A percentile compares a stretch with the other conserved stretches of the same genome.
Evolutionary conservation across 35 echinoderm and acorn worm genomes (phyloP).

Genomic region (Heliocidaris tuberculata): DNA sequence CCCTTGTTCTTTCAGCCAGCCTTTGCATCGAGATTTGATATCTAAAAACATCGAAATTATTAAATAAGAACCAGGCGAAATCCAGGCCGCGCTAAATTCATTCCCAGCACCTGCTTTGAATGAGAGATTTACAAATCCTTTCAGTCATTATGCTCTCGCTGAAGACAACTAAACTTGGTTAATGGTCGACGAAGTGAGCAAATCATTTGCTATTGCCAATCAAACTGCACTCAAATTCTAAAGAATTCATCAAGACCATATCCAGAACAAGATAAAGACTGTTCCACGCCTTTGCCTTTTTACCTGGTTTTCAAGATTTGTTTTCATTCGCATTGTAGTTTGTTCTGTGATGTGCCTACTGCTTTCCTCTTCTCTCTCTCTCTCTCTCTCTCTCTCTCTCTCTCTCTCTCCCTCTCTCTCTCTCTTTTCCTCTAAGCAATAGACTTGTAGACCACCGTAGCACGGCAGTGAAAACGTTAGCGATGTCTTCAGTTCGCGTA

Average conservation of each 20-base stretch:
- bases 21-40: not conserved
- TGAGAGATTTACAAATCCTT: slow-evolving; percentile 5
- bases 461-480: not conserved
- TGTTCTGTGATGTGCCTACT: not conserved
- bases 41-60: slow-evolving; percentile 14
- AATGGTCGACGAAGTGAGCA: not conserved
- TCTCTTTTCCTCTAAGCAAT: not conserved
- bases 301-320: not conserved
- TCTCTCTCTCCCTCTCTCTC: not conserved
- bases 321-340: not conserved
- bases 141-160: not conserved
- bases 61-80: not conserved
- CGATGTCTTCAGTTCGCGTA: not conserved
- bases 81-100: slow-evolving; percentile 1
- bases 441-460: not conserved
- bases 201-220: slow-evolving; percentile 12
- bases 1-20: not conserved
- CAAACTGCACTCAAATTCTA: not conserved
- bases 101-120: not conserved
- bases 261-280: not conserved
- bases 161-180: not conserved
- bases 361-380: not conserved
- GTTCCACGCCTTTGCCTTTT: not conserved
- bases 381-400: not conserved
- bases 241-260: not conserved